Evolutionary conservation across 2,888 invertebrate genomes (phyloP).

Genomic region (Epirrita christyi): DNA sequence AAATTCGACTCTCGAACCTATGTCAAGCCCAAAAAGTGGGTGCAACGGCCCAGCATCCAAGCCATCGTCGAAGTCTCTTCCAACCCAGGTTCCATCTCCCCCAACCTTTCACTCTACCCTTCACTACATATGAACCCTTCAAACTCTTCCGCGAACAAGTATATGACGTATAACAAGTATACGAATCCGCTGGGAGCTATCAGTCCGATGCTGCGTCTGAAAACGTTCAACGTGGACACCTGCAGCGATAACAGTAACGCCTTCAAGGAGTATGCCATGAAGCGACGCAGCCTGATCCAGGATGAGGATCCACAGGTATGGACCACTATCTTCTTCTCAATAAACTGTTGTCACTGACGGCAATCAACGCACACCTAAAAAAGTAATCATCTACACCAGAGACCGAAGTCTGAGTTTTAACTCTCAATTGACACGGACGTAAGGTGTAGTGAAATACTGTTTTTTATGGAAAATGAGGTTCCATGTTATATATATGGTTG

Average conservation of each 20-base stretch:
- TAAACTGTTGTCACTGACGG: too few species aligned
- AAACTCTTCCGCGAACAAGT: slow-evolving; percentile 60
- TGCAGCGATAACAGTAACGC: slow-evolving; percentile 68
- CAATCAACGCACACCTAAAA: too few species aligned
- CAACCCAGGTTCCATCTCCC: slow-evolving; percentile 59
- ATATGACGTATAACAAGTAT: slow-evolving; percentile 78
- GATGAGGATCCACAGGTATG: slow-evolving; percentile 76
- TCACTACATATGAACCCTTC: slow-evolving; percentile 44
- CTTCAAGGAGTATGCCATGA: slow-evolving; percentile 71
- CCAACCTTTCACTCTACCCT: slow-evolving; percentile 47
- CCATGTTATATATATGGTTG: too few species aligned
- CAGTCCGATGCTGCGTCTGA: slow-evolving; percentile 71
- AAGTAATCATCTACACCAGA: too few species aligned
- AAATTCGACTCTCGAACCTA: slow-evolving; percentile 88
- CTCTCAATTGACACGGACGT: too few species aligned
- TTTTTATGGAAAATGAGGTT: too few species aligned
- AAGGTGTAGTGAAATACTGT: too few species aligned
- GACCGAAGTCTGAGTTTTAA: too few species aligned
- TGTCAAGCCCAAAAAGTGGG: slow-evolving; percentile 87
- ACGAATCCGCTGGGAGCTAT: slow-evolving; percentile 65
- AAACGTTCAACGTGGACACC: slow-evolving; percentile 76
- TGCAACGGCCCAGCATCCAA: slow-evolving; percentile 85
- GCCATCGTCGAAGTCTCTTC: slow-evolving; percentile 70
- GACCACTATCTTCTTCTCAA: not conserved
- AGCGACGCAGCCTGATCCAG: slow-evolving; percentile 67